Evolutionary conservation across 53 echinoderm and acorn worm species (phyloP).

Genomic region (Glandiceps talaboti): DNA sequence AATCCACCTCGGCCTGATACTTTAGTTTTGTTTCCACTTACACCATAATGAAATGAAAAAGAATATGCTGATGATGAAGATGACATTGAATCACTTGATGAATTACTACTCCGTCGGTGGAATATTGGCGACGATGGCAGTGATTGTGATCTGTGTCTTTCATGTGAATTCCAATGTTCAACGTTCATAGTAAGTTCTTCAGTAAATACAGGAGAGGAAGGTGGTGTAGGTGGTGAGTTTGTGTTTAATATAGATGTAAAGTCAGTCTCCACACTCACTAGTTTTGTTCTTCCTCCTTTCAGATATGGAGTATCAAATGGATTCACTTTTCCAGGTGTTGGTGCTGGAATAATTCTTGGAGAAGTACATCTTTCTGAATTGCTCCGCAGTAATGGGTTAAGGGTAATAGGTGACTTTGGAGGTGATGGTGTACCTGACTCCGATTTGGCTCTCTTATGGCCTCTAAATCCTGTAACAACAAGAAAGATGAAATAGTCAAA

Average conservation of each 20-base stretch:
- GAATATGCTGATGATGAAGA: neutral
- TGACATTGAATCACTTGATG: neutral
- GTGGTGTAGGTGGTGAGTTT: neutral
- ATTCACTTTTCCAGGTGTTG: constrained; percentile 19
- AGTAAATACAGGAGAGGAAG: neutral
- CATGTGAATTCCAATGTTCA: neutral
- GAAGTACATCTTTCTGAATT: neutral
- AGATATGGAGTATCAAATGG: constrained; percentile 70
- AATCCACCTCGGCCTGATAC: neutral
- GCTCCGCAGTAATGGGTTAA: neutral
- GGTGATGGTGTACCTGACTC: neutral
- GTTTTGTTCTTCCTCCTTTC: constrained; percentile 52
- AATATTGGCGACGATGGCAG: neutral
- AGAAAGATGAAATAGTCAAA: neutral
- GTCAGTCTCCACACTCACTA: neutral
- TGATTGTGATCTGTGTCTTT: neutral
- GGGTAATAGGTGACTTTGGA: neutral
- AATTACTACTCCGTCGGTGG: neutral
- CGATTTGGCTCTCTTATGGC: neutral
- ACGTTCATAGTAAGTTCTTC: neutral
- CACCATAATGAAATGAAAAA: too few relatives aligned
- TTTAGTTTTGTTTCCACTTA: neutral
- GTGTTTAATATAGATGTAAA: neutral
- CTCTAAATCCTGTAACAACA: neutral
- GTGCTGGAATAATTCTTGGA: neutral